A percentile compares a stretch with the other conserved stretches of the same genome.
phyloP scores from a whole-genome alignment of 2,888 invertebrate genomes.

The Xestia xanthographa region DNA sequence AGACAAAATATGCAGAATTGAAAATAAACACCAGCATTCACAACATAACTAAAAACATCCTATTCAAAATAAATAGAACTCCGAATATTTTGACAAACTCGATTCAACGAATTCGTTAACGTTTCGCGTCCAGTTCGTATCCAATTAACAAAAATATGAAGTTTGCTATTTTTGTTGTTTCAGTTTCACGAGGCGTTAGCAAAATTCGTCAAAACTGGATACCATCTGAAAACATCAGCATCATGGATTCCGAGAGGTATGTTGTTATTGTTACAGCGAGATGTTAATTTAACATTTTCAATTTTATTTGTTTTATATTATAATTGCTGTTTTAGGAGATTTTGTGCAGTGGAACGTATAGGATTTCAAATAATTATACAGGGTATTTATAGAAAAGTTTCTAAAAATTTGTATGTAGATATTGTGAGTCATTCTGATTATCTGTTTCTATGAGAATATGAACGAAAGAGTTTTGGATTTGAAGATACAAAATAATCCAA shows the following conservation, averaged over 20 bases:
- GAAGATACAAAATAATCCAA: background rate
- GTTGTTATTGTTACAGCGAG: slow-evolving; percentile 24
- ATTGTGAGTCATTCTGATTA: background rate
- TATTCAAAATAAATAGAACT: slow-evolving; percentile 11
- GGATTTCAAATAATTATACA: background rate
- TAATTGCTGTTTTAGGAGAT: slow-evolving; percentile 3
- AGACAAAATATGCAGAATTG: background rate
- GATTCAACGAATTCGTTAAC: slow-evolving; percentile 25
- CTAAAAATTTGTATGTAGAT: background rate
- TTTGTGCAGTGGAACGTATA: background rate
- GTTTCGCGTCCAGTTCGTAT: slow-evolving; percentile 50
- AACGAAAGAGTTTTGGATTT: background rate
- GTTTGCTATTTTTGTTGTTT: slow-evolving; percentile 55
- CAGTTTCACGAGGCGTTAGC: slow-evolving; percentile 70
- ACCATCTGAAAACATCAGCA: slow-evolving; percentile 70
- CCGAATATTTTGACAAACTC: slow-evolving; percentile 24
- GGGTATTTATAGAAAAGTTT: background rate
- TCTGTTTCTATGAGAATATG: background rate
- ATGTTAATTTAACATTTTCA: slow-evolving; percentile 1
- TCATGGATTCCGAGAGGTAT: slow-evolving; percentile 87
- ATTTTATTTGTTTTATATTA: background rate
- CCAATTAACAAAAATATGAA: slow-evolving; percentile 66
- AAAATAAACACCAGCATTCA: background rate
- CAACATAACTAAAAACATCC: slow-evolving; percentile 10
- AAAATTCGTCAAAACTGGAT: slow-evolving; percentile 79